Evolutionary conservation across 2,113 vertebrate species (phyloP).

Genomic region (Callipepla squamata): DNA sequence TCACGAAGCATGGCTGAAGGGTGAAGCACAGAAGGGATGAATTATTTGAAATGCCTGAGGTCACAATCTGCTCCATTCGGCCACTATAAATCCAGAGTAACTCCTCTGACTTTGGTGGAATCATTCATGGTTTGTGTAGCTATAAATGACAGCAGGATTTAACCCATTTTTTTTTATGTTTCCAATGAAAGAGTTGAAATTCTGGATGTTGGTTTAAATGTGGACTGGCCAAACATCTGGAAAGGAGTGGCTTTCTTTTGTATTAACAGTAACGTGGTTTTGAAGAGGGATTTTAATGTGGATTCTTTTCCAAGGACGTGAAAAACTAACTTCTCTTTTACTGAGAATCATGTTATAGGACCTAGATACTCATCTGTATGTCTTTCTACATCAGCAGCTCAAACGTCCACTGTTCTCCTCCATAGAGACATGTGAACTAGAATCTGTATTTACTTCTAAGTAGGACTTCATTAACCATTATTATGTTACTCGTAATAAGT

Average conservation of each 20-base stretch:
- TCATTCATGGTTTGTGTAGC: background rate
- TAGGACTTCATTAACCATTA: conserved; percentile 12
- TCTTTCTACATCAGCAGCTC: background rate
- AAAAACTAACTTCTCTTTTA: conserved; percentile 36
- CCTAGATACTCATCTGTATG: background rate
- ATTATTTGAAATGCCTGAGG: background rate
- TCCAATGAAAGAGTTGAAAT: background rate
- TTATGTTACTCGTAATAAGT: background rate
- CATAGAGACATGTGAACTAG: background rate
- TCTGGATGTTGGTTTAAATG: background rate
- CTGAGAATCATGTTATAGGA: background rate
- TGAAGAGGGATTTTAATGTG: background rate
- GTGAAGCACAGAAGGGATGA: background rate
- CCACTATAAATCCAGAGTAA: background rate
- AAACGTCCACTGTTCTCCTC: background rate
- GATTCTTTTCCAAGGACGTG: background rate
- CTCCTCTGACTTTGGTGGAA: background rate
- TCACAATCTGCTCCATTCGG: background rate
- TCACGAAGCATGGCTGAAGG: background rate
- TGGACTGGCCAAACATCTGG: conserved; percentile 45
- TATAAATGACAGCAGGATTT: background rate
- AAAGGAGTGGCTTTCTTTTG: background rate
- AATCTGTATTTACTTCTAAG: background rate
- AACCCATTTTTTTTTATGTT: background rate
- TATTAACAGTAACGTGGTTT: background rate